phyloP scores from a whole-genome alignment of 1,140 invertebrate species.

The Macrostomum lignano region DNA sequence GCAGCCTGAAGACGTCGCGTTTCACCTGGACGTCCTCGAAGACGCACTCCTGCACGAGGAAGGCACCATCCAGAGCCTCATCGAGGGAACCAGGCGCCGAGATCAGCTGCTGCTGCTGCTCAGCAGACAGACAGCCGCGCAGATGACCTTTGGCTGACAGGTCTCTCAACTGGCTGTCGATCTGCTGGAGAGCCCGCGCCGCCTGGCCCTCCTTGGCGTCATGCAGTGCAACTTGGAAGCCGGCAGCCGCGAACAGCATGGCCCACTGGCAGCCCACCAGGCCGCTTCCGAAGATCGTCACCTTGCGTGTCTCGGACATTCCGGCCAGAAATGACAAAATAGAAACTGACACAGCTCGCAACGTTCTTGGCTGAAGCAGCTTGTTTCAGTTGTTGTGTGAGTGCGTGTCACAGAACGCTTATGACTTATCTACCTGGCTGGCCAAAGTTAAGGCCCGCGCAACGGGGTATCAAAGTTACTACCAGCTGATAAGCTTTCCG shows the following conservation, averaged over 20 bases:
- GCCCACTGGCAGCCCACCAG: slow-evolving; percentile 72
- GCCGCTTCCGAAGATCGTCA: slow-evolving; percentile 34
- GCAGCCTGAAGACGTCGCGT: slow-evolving; percentile 41
- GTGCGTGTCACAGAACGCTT: too few relatives aligned
- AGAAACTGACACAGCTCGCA: too few relatives aligned
- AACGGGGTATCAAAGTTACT: too few relatives aligned
- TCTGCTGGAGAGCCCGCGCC: slow-evolving; percentile 37
- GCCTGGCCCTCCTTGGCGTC: slow-evolving; percentile 49
- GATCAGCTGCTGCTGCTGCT: slow-evolving; percentile 46
- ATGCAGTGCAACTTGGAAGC: slow-evolving; percentile 53
- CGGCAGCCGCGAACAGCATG: slow-evolving; percentile 70
- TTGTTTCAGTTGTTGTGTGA: too few relatives aligned
- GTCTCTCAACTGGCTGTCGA: slow-evolving; percentile 39
- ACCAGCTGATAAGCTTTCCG: too few relatives aligned
- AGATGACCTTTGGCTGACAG: slow-evolving; percentile 37
- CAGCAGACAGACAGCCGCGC: slow-evolving; percentile 39
- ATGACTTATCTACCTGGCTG: too few relatives aligned
- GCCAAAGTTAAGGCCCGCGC: too few relatives aligned
- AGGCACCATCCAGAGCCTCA: slow-evolving; percentile 34
- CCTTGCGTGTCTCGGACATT: too few relatives aligned
- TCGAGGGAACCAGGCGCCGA: slow-evolving; percentile 15
- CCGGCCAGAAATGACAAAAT: too few relatives aligned
- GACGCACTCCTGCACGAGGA: slow-evolving; percentile 52
- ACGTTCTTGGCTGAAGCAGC: too few relatives aligned
- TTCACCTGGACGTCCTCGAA: slow-evolving; percentile 58